Conservation (phyloP, 2,888 invertebrate genomes). For the Cyaniris semiargus region DNA sequence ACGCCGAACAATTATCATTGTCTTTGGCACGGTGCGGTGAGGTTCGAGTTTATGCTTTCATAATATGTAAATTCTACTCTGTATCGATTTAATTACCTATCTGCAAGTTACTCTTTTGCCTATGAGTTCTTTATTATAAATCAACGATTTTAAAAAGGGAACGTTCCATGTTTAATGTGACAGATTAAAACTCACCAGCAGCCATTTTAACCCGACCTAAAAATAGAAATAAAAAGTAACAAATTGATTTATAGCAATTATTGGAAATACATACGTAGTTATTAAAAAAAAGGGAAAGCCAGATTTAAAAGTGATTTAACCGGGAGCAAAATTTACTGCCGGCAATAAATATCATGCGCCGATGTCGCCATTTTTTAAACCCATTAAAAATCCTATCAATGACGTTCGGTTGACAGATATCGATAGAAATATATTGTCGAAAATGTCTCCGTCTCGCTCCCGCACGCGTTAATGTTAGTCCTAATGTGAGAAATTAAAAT, state of each 20-base stretch:
- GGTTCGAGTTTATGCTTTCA: constrained; percentile 42
- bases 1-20: constrained; percentile 79
- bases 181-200: background rate
- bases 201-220: background rate
- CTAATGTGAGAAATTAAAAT: constrained; percentile 48
- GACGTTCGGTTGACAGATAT: constrained; percentile 66
- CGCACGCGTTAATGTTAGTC: constrained; percentile 53
- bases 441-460: constrained; percentile 56
- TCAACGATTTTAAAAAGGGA: background rate
- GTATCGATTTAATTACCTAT: constrained; percentile 46
- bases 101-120: background rate
- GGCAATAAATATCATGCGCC: constrained; percentile 72
- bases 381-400: constrained; percentile 79
- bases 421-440: constrained; percentile 55
- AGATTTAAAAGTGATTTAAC: constrained; percentile 73
- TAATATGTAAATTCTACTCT: constrained; percentile 50
- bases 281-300: constrained; percentile 56
- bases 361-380: constrained; percentile 76
- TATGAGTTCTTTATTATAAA: too few species aligned
- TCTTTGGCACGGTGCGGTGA: constrained; percentile 71
- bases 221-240: constrained; percentile 39
- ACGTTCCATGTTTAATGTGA: background rate
- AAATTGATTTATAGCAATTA: constrained; percentile 70
- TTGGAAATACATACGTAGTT: constrained; percentile 61
- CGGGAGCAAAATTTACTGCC: constrained; percentile 74